Evolutionary conservation across 2,113 vertebrate genomes (phyloP).

Genomic region (Cromileptes altivelis): DNA sequence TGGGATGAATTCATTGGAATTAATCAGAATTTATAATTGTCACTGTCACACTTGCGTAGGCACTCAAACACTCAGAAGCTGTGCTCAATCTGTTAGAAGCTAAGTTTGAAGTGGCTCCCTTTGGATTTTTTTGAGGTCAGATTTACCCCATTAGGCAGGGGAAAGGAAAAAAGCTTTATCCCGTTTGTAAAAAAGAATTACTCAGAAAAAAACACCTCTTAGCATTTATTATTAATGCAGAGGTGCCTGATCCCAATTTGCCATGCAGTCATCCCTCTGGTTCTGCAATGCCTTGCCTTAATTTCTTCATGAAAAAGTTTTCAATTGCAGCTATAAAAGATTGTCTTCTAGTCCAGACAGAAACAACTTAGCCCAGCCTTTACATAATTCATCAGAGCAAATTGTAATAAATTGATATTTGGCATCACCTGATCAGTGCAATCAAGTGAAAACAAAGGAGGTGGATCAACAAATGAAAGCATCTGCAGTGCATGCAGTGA

Average conservation of each 20-base stretch:
- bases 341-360: background rate
- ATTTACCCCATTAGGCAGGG: slow-evolving; percentile 35
- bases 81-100: slow-evolving; percentile 23
- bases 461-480: background rate
- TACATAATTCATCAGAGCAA: background rate
- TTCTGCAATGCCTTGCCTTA: background rate
- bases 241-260: slow-evolving; percentile 27
- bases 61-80: slow-evolving; percentile 44
- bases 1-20: slow-evolving; percentile 61
- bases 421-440: background rate
- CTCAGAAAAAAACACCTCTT: slow-evolving; percentile 26
- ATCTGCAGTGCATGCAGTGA: background rate
- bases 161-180: slow-evolving; percentile 8
- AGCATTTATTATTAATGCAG: slow-evolving; percentile 50
- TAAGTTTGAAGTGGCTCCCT: slow-evolving; percentile 45
- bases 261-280: background rate
- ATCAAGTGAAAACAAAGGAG: background rate
- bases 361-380: background rate
- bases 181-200: slow-evolving; percentile 44
- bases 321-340: slow-evolving; percentile 6
- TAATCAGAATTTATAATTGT: slow-evolving; percentile 62
- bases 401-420: slow-evolving; percentile 2
- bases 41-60: slow-evolving; percentile 45
- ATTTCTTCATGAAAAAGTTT: slow-evolving; percentile 37
- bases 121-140: slow-evolving; percentile 33